phyloP scores from a whole-genome alignment of 37 sponge, comb jelly and placozoan genomes.

The Lycopodina hypogea region DNA sequence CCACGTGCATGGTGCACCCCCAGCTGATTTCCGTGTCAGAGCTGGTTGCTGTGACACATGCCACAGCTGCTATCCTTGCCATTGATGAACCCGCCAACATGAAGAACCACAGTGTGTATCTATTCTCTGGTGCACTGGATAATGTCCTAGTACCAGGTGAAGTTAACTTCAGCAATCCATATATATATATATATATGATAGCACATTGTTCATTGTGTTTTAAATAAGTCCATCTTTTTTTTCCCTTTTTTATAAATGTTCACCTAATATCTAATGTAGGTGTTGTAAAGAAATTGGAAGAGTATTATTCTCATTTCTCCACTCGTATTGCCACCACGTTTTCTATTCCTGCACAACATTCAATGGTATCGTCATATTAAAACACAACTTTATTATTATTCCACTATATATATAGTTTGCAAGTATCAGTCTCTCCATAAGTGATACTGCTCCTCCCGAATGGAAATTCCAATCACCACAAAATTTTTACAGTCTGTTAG shows the following conservation, averaged over 20 bases:
- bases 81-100: conserved; percentile 54
- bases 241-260: too few species aligned
- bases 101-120: conserved; percentile 40
- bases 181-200: not conserved
- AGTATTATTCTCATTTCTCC: conserved; percentile 52
- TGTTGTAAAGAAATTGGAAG: conserved; percentile 51
- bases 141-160: conserved; percentile 63
- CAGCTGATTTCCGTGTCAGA: conserved; percentile 49
- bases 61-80: conserved; percentile 32
- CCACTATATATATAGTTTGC: too few species aligned
- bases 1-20: conserved; percentile 49
- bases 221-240: too few species aligned
- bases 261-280: too few species aligned
- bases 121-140: conserved; percentile 70
- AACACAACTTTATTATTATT: too few species aligned
- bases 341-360: conserved; percentile 64
- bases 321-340: conserved; percentile 18
- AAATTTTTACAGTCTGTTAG: too few species aligned
- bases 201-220: not conserved
- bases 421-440: too few species aligned
- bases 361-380: conserved; percentile 28
- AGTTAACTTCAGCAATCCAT: not conserved
- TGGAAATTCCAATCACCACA: too few species aligned
- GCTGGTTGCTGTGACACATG: conserved; percentile 53
- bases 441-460: too few species aligned